Evolutionary conservation across 2,888 invertebrate species (phyloP).

Genomic region (Tanaodytes sp.): DNA sequence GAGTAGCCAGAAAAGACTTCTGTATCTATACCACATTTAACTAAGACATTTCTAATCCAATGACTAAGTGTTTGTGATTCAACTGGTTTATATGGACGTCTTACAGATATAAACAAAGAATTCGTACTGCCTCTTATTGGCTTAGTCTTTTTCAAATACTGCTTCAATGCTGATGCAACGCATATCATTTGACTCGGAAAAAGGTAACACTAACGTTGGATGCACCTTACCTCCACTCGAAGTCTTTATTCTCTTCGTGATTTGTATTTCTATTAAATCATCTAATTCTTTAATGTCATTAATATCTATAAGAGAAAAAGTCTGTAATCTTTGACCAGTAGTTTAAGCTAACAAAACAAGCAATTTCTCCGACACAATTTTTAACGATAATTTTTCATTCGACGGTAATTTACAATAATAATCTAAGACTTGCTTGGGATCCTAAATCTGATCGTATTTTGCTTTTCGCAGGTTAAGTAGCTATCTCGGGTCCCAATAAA

Average conservation of each 20-base stretch:
- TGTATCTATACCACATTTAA: conserved; percentile 5
- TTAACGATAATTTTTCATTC: neutral
- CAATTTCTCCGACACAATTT: neutral
- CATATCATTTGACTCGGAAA: conserved; percentile 24
- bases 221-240: too few species aligned
- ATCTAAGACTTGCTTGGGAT: neutral
- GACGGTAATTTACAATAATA: neutral
- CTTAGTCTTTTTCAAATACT: conserved; percentile 7
- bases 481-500: neutral
- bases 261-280: too few species aligned
- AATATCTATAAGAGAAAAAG: neutral
- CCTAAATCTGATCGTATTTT: neutral
- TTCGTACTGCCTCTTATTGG: neutral
- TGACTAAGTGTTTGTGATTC: conserved; percentile 2
- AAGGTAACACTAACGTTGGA: conserved; percentile 16
- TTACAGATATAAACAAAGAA: conserved; percentile 1
- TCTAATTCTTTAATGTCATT: neutral
- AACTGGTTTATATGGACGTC: conserved; percentile 1
- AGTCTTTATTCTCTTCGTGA: conserved; percentile 35
- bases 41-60: conserved; percentile 6
- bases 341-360: neutral
- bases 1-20: too few species aligned
- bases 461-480: neutral
- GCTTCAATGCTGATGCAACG: conserved; percentile 18
- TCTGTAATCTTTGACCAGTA: neutral